Percentiles rank a stretch among this genome's conserved stretches.
phyloP scores from a whole-genome alignment of 2,113 vertebrate genomes.

The Brachypteracias leptosomus region DNA sequence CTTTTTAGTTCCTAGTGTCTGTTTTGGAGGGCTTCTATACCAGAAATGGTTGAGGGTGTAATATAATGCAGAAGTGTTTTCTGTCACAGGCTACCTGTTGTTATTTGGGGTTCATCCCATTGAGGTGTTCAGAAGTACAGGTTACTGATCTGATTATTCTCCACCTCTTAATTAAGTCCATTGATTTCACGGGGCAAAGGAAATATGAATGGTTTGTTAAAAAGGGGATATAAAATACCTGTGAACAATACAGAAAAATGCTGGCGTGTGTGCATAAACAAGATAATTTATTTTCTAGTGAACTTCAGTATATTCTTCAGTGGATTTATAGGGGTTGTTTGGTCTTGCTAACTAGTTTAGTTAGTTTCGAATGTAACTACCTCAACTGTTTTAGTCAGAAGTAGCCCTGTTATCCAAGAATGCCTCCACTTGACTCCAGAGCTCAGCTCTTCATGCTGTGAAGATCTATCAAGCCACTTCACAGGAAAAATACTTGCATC shows the following conservation, averaged over 20 bases:
- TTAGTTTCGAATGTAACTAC: background rate
- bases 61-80: background rate
- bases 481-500: background rate
- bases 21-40: background rate
- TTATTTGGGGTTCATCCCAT: background rate
- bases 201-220: background rate
- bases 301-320: background rate
- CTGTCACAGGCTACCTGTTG: background rate
- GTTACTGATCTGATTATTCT: background rate
- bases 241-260: background rate
- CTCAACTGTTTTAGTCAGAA: background rate
- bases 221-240: background rate
- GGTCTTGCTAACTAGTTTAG: background rate
- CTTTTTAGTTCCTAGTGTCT: slow-evolving; percentile 1
- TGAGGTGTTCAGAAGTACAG: background rate
- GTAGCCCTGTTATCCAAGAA: background rate
- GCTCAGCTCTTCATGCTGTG: background rate
- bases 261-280: background rate
- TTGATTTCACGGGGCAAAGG: background rate
- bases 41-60: background rate
- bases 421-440: background rate
- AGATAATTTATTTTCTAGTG: background rate
- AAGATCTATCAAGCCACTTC: background rate
- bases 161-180: background rate
- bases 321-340: background rate